phyloP scores from a whole-genome alignment of 2,888 invertebrate species.

The Agonopterix subpropinquella region DNA sequence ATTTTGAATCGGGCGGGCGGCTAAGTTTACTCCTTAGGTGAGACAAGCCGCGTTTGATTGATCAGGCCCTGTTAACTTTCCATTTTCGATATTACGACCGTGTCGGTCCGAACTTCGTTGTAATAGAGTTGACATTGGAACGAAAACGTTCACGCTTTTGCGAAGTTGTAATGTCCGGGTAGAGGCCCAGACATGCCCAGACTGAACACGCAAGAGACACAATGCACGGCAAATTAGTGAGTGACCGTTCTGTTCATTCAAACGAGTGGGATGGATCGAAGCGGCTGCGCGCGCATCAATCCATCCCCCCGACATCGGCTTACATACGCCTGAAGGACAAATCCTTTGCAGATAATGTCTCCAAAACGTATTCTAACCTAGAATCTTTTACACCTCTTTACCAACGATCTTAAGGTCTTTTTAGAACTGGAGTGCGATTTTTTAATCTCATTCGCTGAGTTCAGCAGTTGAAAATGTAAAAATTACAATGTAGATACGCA shows the following conservation, averaged over 20 bases:
- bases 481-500: no score
- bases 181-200: slow-evolving; percentile 10
- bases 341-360: slow-evolving; percentile 13
- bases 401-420: no score
- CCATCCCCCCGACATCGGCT: slow-evolving; percentile 21
- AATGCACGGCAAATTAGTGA: slow-evolving; percentile 30
- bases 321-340: slow-evolving; percentile 29
- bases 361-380: slow-evolving; percentile 1
- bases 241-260: slow-evolving; percentile 61
- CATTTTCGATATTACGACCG: no score
- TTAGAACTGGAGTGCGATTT: no score
- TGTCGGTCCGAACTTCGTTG: neutral
- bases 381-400: neutral
- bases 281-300: slow-evolving; percentile 60
- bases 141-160: no score
- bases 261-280: slow-evolving; percentile 57
- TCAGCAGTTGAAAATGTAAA: no score
- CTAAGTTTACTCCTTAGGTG: no score
- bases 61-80: no score
- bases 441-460: no score
- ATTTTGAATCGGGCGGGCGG: no score
- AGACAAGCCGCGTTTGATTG: no score
- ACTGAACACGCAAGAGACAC: slow-evolving; percentile 8
- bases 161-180: neutral
- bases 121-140: neutral